Evolutionary conservation across 2,113 vertebrate species (phyloP).

Genomic region (Parotia lawesii): DNA sequence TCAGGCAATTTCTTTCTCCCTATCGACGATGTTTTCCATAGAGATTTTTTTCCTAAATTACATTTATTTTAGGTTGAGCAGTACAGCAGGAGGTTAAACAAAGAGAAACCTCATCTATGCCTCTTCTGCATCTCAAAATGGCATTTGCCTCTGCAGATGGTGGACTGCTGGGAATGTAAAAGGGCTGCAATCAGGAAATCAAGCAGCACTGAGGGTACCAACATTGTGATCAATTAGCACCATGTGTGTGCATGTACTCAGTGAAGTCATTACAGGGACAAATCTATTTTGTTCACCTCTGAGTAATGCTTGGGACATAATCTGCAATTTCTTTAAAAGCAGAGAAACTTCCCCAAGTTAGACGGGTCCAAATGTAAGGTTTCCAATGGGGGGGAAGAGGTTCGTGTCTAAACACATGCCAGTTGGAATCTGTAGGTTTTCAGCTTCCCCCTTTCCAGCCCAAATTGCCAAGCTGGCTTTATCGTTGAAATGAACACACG

Average conservation of each 20-base stretch:
- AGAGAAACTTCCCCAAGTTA: neutral
- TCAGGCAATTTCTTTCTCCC: neutral
- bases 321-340: neutral
- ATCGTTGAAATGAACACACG: slow-evolving; percentile 2
- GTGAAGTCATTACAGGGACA: neutral
- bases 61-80: neutral
- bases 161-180: slow-evolving; percentile 33
- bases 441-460: slow-evolving; percentile 2
- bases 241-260: neutral
- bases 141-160: neutral
- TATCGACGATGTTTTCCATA: neutral
- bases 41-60: neutral
- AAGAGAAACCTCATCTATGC: neutral
- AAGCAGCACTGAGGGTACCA: neutral
- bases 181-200: slow-evolving; percentile 32
- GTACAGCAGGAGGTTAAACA: slow-evolving; percentile 26
- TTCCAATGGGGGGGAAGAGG: neutral
- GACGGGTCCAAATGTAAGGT: neutral
- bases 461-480: slow-evolving; percentile 47
- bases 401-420: neutral
- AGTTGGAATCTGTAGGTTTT: slow-evolving; percentile 7
- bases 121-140: slow-evolving; percentile 1
- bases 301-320: neutral
- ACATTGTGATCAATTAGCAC: neutral
- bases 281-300: neutral